Conservation (phyloP, 2,797 vertebrate genomes). For the Cetoscarus ocellatus region DNA sequence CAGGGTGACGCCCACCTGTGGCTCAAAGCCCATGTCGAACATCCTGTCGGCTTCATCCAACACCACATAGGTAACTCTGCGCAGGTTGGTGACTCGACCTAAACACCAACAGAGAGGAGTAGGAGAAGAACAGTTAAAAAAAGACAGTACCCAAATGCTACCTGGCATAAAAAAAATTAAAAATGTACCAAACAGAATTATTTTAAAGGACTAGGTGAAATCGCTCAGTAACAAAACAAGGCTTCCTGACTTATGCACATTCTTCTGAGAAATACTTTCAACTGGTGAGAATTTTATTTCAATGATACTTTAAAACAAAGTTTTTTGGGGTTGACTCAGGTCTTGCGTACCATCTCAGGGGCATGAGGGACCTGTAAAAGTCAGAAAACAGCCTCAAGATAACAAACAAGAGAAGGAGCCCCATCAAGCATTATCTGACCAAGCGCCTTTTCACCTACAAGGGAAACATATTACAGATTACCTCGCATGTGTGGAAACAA, state of each 20-base stretch:
- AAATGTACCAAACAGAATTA: slow-evolving; percentile 29
- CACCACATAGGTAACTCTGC: slow-evolving; percentile 95
- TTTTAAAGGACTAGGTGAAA: slow-evolving; percentile 25
- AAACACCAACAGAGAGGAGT: slow-evolving; percentile 57
- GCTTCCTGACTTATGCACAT: slow-evolving; percentile 32
- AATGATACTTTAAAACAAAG: slow-evolving; percentile 8
- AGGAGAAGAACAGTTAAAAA: slow-evolving; percentile 37
- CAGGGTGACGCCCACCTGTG: slow-evolving; percentile 86
- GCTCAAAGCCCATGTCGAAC: slow-evolving; percentile 99
- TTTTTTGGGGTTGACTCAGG: slow-evolving; percentile 80
- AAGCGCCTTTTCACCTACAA: slow-evolving; percentile 92
- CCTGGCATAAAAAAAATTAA: slow-evolving; percentile 55
- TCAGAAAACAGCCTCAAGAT: slow-evolving; percentile 98
- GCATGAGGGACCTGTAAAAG: slow-evolving; percentile 96
- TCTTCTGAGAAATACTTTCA: slow-evolving; percentile 17
- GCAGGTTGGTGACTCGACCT: slow-evolving; percentile 98
- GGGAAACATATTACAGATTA: slow-evolving; percentile 99
- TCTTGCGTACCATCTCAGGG: slow-evolving; percentile 97
- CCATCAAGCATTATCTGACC: slow-evolving; percentile 95
- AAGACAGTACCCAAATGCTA: slow-evolving; percentile 24
- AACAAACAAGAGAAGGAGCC: slow-evolving; percentile 97
- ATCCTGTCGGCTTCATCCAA: slow-evolving; percentile 98
- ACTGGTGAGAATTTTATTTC: slow-evolving; percentile 66
- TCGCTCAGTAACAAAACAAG: slow-evolving; percentile 37
- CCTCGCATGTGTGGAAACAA: slow-evolving; percentile 98